These are phyloP conservation scores for Mus musculus DNA, from an alignment of 2,113 vertebrate genomes.

Conservation along the genomic window GRCm39 chr7:99328001-99328500, in stretches of 20 bases:
- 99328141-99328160: neutral
- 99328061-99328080: neutral
- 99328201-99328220: neutral
- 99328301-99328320: neutral
- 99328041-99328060: neutral
- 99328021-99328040: neutral
- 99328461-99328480: neutral
- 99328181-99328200: neutral
- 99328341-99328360: neutral
- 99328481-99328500: neutral
- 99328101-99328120: too few relatives aligned
- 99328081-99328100: neutral
- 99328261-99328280: neutral
- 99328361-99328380: neutral
- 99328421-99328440: neutral
- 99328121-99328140: conserved; percentile 2
- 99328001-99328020: neutral
- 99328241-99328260: neutral
- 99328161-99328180: neutral
- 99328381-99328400: neutral
- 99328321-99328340: neutral
- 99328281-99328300: neutral
- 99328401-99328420: neutral
- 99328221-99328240: neutral
- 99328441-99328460: neutral